These are phyloP conservation scores for Pelagia noctiluca DNA, from an alignment of 30 jellyfish, hydroid and myxozoan genomes.

Conservation along the genomic window DNA sequence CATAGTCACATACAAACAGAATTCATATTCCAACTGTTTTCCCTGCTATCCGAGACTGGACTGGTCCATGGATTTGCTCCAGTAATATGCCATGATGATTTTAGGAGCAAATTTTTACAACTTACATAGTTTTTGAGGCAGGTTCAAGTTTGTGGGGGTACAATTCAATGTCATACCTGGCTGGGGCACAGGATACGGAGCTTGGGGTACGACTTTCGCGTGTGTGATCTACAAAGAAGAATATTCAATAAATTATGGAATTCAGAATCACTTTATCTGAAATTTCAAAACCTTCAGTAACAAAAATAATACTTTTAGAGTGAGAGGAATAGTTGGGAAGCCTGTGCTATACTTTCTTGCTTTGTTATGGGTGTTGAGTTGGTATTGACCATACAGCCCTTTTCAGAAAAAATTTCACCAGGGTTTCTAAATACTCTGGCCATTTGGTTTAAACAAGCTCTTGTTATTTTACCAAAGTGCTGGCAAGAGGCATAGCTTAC, in stretches of 20 bases:
- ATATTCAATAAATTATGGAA: neutral
- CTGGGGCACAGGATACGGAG: constrained; percentile 76
- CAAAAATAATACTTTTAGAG: too few relatives aligned
- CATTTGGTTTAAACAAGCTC: neutral
- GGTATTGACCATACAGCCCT: neutral
- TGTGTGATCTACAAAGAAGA: constrained; percentile 36
- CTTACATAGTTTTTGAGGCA: neutral
- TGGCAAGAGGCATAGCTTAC: constrained; percentile 44
- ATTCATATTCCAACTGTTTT: neutral
- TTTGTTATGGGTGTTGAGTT: too few relatives aligned
- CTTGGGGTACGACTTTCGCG: constrained; percentile 73
- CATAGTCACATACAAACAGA: neutral
- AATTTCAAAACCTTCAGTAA: neutral
- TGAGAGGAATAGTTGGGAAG: too few relatives aligned
- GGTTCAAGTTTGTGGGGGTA: too few relatives aligned
- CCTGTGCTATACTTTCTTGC: too few relatives aligned
- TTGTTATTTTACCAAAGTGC: neutral
- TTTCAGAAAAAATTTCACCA: neutral
- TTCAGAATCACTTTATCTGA: too few relatives aligned
- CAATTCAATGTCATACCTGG: too few relatives aligned
- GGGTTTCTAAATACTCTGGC: neutral
- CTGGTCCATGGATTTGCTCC: neutral
- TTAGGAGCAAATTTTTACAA: too few relatives aligned
- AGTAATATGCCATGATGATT: too few relatives aligned
- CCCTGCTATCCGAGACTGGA: neutral